Percentiles rank a stretch among this genome's conserved stretches.
Conservation (phyloP, 2,113 vertebrate genomes). For the Camelus dromedarius region DNA sequence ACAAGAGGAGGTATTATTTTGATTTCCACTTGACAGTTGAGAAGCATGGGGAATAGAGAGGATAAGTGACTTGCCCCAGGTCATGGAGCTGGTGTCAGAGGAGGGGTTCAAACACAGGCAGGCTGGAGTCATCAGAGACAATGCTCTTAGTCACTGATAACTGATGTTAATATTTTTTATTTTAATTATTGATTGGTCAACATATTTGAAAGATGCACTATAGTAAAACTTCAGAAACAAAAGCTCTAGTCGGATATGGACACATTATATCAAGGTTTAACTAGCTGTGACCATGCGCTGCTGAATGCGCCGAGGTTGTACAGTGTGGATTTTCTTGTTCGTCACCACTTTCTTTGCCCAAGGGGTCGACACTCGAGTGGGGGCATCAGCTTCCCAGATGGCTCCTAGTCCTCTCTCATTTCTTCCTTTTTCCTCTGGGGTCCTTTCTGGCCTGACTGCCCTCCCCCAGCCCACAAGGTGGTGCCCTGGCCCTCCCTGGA, state of each 20-base stretch:
- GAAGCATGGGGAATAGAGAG: not conserved
- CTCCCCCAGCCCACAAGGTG: fast-evolving
- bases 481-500: not conserved
- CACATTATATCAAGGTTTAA: not conserved
- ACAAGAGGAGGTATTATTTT: not conserved
- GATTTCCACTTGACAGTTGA: not conserved
- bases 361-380: not conserved
- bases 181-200: not conserved
- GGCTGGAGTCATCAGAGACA: not conserved
- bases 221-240: not conserved
- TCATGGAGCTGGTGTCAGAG: not conserved
- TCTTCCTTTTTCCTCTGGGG: not conserved
- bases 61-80: not conserved
- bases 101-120: not conserved
- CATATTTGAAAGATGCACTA: not conserved
- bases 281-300: not conserved
- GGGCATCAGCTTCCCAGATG: not conserved
- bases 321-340: not conserved
- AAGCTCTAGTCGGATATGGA: not conserved
- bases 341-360: not conserved
- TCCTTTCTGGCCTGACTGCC: not conserved
- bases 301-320: not conserved
- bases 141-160: not conserved
- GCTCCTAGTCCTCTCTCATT: not conserved
- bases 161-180: not conserved